These are phyloP conservation scores for Dasyurus viverrinus DNA, from an alignment of 2,113 vertebrate species.

Conservation along the genomic window DNA sequence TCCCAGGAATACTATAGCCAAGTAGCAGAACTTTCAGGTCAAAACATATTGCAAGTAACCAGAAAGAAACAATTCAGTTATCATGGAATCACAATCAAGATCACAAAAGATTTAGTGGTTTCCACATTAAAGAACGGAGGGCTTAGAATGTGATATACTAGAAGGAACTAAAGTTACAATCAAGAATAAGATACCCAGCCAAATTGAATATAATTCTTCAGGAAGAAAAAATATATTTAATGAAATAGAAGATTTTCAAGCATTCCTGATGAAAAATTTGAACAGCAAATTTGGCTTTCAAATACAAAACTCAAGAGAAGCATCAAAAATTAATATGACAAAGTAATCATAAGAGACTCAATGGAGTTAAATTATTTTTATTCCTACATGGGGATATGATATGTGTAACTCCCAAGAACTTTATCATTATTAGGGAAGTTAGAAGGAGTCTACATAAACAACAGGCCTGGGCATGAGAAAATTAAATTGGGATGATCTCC, in stretches of 20 bases:
- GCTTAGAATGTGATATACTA: not conserved
- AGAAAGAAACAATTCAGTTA: not conserved
- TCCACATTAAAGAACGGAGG: not conserved
- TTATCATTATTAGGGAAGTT: not conserved
- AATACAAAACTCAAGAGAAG: not conserved
- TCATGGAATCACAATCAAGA: not conserved
- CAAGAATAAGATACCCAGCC: not conserved
- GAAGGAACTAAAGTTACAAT: not conserved
- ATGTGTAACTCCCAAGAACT: not conserved
- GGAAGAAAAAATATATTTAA: not conserved
- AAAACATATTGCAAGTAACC: not conserved
- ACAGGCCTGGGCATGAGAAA: not conserved
- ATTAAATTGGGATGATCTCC: not conserved
- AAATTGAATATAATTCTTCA: not conserved
- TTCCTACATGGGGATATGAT: not conserved
- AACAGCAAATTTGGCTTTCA: not conserved
- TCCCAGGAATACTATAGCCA: not conserved
- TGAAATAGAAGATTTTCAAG: not conserved
- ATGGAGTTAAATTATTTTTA: not conserved
- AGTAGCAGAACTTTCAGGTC: not conserved
- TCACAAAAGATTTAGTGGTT: not conserved
- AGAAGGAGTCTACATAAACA: not conserved
- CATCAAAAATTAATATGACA: not conserved
- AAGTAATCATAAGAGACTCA: not conserved
- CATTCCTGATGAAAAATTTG: not conserved